Base-by-base conservation (phyloP, 2,888 invertebrate genomes). In the Drosophila pseudotakahashii region DNA sequence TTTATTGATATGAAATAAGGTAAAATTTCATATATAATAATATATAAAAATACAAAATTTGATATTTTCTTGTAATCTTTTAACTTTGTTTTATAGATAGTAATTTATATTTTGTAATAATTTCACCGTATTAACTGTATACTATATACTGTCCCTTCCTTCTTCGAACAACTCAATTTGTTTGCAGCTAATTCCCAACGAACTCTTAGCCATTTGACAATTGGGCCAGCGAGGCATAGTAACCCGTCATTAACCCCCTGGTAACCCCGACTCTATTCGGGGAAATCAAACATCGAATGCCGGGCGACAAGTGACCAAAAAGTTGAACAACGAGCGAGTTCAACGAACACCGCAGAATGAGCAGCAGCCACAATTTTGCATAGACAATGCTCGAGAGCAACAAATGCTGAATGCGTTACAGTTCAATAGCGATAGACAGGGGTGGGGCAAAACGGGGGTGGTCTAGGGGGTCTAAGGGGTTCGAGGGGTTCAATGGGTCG, bases 321-420 rank as follows among this genome's bases (percentile, higher is more conserved):
- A 53, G 47, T 53, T 63, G 63, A 66, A 63, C 63, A 63, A 52
- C 63, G 63, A 52, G 50, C 42, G 63, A 53, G 63, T 66, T 66
- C 66, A 63, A 63, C 52, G 66, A 47, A 63, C 52, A 41, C 66
- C 66, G 39, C 66, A 66, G 66, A 66, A 63, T 66, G 66, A 66
- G 52, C 66, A 63, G 47, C 39, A 54, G 55, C 55, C 57, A 34
- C 57, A 57, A 68, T 79, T 77, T 74, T 79, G 77, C 78, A 78
- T 82, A 82, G 80, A 79, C 80, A 79, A 82, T 74, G 42, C 52
- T 52, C 48, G 41, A 57, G 44, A 53, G 57, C 48, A 69, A 50
- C 59, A 60, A 64, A 42, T 50, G 68, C 54, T 42, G 71, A 79
- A 75, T 82, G 81, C 83, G 82, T 80, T 85, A 82, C 82, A 82